A percentile compares a stretch with the other conserved stretches of the same genome.
Evolutionary conservation across 2,113 vertebrate species (phyloP).

Genomic region (Sinocyclocheilus grahami): DNA sequence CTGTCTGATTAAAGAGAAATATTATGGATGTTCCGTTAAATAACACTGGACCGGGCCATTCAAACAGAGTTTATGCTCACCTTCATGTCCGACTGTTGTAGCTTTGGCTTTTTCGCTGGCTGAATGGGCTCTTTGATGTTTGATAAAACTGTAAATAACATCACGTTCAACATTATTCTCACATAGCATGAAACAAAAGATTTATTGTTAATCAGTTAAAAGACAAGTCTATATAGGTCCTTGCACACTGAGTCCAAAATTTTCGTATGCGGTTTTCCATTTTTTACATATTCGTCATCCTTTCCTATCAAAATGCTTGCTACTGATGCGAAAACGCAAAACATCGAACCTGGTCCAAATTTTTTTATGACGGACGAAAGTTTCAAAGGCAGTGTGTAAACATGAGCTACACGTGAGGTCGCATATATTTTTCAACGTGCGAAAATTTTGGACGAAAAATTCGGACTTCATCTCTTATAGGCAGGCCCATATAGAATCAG

Average conservation of each 20-base stretch:
- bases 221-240: background rate
- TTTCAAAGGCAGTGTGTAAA: too few species aligned
- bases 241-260: too few species aligned
- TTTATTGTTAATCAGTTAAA: background rate
- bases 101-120: slow-evolving; percentile 86
- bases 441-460: too few species aligned
- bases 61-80: slow-evolving; percentile 67
- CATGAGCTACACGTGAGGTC: too few species aligned
- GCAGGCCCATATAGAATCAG: background rate
- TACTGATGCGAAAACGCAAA: too few species aligned
- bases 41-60: background rate
- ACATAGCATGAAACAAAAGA: slow-evolving; percentile 14
- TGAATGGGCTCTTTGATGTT: slow-evolving; percentile 88
- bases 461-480: background rate
- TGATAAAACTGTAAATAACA: slow-evolving; percentile 82
- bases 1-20: slow-evolving; percentile 28
- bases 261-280: too few species aligned
- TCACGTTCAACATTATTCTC: slow-evolving; percentile 30
- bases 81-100: slow-evolving; percentile 82
- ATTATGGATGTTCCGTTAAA: slow-evolving; percentile 30
- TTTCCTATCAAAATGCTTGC: too few species aligned
- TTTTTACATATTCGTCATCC: too few species aligned
- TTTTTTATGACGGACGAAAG: too few species aligned
- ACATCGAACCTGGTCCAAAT: too few species aligned
- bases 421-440: too few species aligned